Evolutionary conservation across 2,797 vertebrate genomes (phyloP).

Genomic region (Syndactyla subalaris): DNA sequence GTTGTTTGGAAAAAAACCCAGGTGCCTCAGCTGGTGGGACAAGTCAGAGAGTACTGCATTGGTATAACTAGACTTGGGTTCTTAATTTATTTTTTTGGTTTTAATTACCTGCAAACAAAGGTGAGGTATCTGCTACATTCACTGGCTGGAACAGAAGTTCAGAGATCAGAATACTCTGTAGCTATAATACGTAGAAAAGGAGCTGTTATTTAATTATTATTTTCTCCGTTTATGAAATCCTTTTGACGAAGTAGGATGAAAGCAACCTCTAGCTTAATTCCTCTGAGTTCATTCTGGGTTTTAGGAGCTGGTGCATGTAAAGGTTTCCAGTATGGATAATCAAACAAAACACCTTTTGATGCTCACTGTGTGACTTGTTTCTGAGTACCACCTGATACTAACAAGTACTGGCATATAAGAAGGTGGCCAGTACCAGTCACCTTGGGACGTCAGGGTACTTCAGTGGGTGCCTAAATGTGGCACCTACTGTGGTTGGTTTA

Average conservation of each 20-base stretch:
- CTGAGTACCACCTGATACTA: background rate
- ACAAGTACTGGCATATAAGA: background rate
- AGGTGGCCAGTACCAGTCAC: background rate
- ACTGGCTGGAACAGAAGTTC: conserved; percentile 21
- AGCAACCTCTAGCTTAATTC: conserved; percentile 57
- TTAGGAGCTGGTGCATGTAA: conserved; percentile 49
- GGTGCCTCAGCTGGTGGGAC: background rate
- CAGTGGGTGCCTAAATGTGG: background rate
- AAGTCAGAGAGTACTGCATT: background rate
- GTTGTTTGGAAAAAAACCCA: background rate
- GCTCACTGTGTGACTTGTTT: background rate
- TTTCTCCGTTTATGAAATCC: background rate
- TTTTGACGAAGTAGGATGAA: conserved; percentile 41
- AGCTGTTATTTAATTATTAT: conserved; percentile 26
- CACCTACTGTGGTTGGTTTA: background rate
- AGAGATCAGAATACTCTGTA: background rate
- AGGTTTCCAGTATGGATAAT: background rate
- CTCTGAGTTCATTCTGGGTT: conserved; percentile 34
- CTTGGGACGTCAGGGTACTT: background rate
- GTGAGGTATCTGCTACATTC: background rate
- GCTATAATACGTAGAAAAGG: conserved; percentile 43
- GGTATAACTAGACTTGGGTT: background rate
- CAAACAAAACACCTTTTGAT: background rate
- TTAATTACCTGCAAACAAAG: background rate
- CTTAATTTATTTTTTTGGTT: background rate